These are phyloP conservation scores for Ischnura elegans DNA, from an alignment of 2,888 invertebrate species.

Conservation along the genomic window DNA sequence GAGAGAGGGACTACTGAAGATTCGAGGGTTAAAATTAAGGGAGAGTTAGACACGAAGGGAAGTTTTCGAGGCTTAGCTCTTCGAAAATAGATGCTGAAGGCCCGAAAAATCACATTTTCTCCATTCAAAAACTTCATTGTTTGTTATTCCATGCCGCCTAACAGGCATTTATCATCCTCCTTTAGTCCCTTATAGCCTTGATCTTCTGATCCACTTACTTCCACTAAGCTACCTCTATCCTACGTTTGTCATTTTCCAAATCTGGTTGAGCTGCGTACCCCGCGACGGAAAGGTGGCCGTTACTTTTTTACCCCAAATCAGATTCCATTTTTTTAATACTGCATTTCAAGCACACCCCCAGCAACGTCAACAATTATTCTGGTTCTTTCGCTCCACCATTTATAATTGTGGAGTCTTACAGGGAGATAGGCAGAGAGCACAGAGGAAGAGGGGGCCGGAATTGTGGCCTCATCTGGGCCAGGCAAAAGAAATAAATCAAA, in stretches of 20 bases:
- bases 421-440: too few species aligned
- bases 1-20: neutral
- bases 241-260: neutral
- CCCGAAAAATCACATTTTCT: slow-evolving; percentile 47
- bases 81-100: slow-evolving; percentile 61
- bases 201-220: neutral
- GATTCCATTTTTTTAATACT: neutral
- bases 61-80: slow-evolving; percentile 50
- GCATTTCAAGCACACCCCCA: neutral
- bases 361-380: neutral
- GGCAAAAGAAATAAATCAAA: too few species aligned
- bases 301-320: neutral
- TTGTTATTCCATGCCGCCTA: slow-evolving; percentile 55
- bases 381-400: neutral
- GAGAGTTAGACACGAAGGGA: neutral
- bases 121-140: slow-evolving; percentile 27
- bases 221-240: neutral
- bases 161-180: slow-evolving; percentile 20
- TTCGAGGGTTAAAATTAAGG: neutral
- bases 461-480: too few species aligned
- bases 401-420: neutral
- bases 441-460: too few species aligned
- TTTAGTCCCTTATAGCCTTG: neutral
- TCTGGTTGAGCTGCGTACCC: neutral
- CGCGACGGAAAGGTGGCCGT: neutral